A percentile compares a stretch with the other conserved stretches of the same genome.
Conservation (phyloP, 1,140 invertebrate species). For the Drosophila suzukii region DNA sequence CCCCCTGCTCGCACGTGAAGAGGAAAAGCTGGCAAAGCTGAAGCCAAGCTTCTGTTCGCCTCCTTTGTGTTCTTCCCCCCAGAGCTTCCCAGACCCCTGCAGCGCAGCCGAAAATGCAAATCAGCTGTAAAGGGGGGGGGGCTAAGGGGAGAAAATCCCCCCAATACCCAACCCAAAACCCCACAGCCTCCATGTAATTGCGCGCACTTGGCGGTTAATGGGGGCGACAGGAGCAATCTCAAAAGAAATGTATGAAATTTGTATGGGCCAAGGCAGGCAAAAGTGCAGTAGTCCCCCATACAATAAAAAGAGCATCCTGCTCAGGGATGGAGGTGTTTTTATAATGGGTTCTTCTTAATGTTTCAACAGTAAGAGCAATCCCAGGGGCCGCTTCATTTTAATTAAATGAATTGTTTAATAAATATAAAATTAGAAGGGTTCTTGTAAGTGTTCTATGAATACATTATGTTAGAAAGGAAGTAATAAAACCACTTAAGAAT, state of each 20-base stretch:
- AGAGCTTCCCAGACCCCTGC: constrained; percentile 31
- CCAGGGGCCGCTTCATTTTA: neutral
- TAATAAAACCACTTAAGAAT: too few relatives aligned
- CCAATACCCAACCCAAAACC: neutral
- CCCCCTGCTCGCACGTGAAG: constrained; percentile 55
- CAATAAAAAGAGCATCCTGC: constrained; percentile 23
- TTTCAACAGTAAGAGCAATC: neutral
- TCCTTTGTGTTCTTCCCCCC: constrained; percentile 7
- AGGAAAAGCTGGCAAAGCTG: constrained; percentile 49
- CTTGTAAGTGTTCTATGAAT: neutral
- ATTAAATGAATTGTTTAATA: neutral
- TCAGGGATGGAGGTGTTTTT: constrained; percentile 20
- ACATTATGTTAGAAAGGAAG: too few relatives aligned
- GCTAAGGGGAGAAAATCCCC: neutral
- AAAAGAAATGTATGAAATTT: constrained; percentile 80
- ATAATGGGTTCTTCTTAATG: neutral
- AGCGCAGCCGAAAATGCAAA: constrained; percentile 74
- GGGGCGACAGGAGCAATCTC: constrained; percentile 74
- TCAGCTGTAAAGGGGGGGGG: constrained; percentile 65
- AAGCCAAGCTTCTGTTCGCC: constrained; percentile 40
- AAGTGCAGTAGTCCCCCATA: constrained; percentile 55
- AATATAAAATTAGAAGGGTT: neutral
- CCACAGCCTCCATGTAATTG: constrained; percentile 62
- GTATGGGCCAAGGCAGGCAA: constrained; percentile 59
- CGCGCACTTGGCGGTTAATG: constrained; percentile 77